Conservation (phyloP, 1,140 invertebrate genomes). For the Cyclargus thomasi region DNA sequence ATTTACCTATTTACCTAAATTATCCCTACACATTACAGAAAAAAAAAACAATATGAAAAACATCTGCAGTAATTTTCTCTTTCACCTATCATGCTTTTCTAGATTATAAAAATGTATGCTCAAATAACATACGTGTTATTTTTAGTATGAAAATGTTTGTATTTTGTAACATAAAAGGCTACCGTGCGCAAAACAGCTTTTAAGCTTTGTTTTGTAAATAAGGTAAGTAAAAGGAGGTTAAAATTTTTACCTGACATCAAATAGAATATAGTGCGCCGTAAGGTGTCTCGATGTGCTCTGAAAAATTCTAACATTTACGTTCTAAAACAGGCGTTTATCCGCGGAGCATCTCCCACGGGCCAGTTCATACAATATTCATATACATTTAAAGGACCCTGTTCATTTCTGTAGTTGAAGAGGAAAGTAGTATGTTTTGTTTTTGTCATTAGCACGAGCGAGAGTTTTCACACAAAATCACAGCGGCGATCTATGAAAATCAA, state of each 20-base stretch:
- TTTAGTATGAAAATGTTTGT: not conserved
- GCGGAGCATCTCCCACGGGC: slow-evolving; percentile 33
- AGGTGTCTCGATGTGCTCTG: slow-evolving; percentile 22
- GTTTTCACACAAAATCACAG: too few relatives aligned
- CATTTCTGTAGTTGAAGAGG: not conserved
- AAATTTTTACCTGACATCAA: slow-evolving; percentile 11
- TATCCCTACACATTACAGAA: too few relatives aligned
- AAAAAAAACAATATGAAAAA: too few relatives aligned
- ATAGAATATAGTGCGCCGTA: slow-evolving; percentile 22
- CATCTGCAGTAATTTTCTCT: not conserved
- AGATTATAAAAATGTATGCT: not conserved
- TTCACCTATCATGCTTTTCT: not conserved
- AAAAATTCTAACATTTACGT: slow-evolving; percentile 40
- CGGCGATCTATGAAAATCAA: too few relatives aligned
- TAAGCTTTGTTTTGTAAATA: not conserved
- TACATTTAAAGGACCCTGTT: slow-evolving; percentile 12
- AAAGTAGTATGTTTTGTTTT: too few relatives aligned
- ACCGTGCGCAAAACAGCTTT: not conserved
- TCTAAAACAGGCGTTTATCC: slow-evolving; percentile 44
- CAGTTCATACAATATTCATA: slow-evolving; percentile 20
- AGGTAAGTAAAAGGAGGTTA: slow-evolving; percentile 6
- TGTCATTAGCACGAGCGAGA: too few relatives aligned
- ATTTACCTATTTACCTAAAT: too few relatives aligned
- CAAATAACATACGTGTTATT: not conserved
- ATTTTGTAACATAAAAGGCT: not conserved